Evolutionary conservation across 1,140 invertebrate genomes (phyloP).

Genomic region (Oryctes rhinoceros): DNA sequence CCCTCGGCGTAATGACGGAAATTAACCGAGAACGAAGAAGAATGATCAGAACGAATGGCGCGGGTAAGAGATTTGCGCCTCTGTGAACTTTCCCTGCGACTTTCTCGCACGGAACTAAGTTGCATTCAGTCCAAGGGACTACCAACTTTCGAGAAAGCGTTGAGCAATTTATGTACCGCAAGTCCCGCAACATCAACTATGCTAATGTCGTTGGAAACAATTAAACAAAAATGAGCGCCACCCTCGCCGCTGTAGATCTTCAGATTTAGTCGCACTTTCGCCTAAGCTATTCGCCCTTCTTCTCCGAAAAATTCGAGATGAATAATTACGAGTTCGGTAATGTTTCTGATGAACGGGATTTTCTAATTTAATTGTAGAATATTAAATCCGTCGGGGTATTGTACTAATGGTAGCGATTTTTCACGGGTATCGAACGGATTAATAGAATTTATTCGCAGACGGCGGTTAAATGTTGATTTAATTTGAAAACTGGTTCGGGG

Average conservation of each 20-base stretch:
- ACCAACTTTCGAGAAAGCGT: background rate
- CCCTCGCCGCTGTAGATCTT: constrained; percentile 4
- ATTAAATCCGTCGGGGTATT: background rate
- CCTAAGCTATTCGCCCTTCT: background rate
- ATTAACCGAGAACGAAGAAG: background rate
- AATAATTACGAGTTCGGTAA: background rate
- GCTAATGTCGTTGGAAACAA: constrained; percentile 16
- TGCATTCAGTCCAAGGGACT: background rate
- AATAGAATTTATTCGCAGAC: background rate
- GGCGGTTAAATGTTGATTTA: background rate
- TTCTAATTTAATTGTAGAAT: constrained; percentile 9
- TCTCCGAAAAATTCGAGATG: background rate
- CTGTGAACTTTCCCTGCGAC: background rate
- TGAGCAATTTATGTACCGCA: constrained; percentile 15
- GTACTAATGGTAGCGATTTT: background rate
- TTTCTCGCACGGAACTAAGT: constrained; percentile 12
- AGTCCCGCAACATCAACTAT: constrained; percentile 29
- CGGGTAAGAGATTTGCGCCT: background rate
- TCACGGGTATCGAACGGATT: background rate
- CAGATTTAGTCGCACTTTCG: background rate
- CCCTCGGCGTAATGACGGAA: constrained; percentile 1
- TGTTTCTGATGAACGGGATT: constrained; percentile 19
- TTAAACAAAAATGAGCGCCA: background rate
- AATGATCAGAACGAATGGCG: background rate
- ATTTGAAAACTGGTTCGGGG: background rate